A percentile compares a stretch with the other conserved stretches of the same genome.
These are phyloP conservation scores for Anagrus nilaparvatae DNA, from an alignment of 1,140 invertebrate species.

Conservation along the genomic window DNA sequence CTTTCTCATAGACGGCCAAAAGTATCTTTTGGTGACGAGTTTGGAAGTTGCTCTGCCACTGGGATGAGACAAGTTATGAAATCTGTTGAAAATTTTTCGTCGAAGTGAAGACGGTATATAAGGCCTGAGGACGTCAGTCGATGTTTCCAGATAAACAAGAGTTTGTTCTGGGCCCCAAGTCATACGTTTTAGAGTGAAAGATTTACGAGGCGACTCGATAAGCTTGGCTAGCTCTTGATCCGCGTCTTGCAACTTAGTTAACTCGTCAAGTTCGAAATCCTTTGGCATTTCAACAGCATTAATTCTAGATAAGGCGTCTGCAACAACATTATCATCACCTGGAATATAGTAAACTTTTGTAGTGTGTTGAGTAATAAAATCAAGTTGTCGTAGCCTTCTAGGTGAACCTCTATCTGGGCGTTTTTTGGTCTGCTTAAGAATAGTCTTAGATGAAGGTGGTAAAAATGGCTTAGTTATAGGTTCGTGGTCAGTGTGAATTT, in stretches of 20 bases:
- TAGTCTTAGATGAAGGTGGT: too few species aligned
- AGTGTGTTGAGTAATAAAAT: constrained; percentile 11
- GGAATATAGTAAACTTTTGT: constrained; percentile 18
- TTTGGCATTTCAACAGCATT: too few species aligned
- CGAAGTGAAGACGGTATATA: constrained; percentile 18
- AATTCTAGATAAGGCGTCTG: constrained; percentile 21
- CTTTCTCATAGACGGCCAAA: too few species aligned
- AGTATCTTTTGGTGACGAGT: too few species aligned
- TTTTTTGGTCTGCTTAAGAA: background rate
- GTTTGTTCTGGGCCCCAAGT: constrained; percentile 1
- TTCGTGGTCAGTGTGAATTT: too few species aligned
- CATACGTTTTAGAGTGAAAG: constrained; percentile 7
- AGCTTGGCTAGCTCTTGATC: constrained; percentile 11
- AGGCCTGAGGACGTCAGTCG: constrained; percentile 12
- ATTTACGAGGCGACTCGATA: background rate
- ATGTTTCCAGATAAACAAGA: constrained; percentile 11
- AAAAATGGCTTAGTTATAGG: too few species aligned
- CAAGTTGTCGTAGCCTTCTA: background rate
- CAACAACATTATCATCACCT: constrained; percentile 18
- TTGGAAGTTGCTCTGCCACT: too few species aligned
- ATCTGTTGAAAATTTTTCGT: too few species aligned
- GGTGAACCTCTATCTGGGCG: background rate
- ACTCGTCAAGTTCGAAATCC: too few species aligned
- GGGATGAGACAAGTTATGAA: too few species aligned
- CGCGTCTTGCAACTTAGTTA: constrained; percentile 14